Conservation (phyloP, 1,140 invertebrate species). For the Drosophila sp. region DNA sequence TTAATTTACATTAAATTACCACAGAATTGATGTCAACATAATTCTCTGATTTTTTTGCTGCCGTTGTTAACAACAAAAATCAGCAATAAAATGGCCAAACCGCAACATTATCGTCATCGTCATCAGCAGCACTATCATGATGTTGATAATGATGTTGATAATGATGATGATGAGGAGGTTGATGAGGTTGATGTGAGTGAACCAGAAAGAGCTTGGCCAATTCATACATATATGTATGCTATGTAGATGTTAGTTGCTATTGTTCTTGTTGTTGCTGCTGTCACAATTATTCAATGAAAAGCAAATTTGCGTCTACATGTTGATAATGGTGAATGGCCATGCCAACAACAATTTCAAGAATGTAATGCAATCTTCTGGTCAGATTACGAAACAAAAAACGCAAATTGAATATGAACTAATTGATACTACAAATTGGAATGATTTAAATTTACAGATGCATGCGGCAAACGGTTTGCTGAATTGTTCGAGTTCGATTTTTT, state of each 20-base stretch:
- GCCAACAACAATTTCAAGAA: background rate
- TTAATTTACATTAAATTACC: conserved; percentile 13
- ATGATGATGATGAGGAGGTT: background rate
- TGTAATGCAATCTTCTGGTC: background rate
- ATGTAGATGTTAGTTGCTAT: no score
- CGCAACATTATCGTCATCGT: background rate
- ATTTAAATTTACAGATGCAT: background rate
- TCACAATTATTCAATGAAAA: conserved; percentile 16
- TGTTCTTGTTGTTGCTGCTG: conserved; percentile 6
- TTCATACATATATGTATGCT: conserved; percentile 14
- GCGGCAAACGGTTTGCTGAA: background rate
- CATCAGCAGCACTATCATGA: background rate
- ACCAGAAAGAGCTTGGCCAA: conserved; percentile 10
- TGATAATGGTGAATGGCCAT: background rate
- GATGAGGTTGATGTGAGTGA: conserved; percentile 18
- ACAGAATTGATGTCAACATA: conserved; percentile 6
- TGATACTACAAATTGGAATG: background rate
- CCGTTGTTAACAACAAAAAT: conserved; percentile 9
- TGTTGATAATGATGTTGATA: no score
- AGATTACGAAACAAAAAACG: background rate
- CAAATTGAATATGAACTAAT: background rate
- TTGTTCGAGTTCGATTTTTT: no score
- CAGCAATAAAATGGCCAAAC: conserved; percentile 4
- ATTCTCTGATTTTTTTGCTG: conserved; percentile 14
- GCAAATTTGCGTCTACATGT: conserved; percentile 8